Evolutionary conservation across 2,113 vertebrate genomes (phyloP), one percentile per base, ranked within the genome.

Genomic region (Spheniscus mendiculus): DNA sequence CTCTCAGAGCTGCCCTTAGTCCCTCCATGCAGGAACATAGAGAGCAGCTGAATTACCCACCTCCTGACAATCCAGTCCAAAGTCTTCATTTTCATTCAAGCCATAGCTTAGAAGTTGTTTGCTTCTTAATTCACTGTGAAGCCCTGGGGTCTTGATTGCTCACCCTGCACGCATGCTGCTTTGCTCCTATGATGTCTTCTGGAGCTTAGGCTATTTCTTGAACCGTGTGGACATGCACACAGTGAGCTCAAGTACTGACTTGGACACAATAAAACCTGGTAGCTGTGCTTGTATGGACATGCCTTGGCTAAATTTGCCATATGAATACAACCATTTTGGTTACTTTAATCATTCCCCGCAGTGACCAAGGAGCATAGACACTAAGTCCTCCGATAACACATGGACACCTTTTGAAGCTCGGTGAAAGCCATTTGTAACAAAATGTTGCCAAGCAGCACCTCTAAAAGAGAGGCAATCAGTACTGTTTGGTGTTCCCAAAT

Each of bases 1-100:
- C 14, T 55, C 59, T 32, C 61, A 30, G 45, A 79, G n/a, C 32
- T 91, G 73, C 58, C 30, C 0, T 30, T 29, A 20, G 40, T 22
- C 11, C 47, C 29, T 61, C 65, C 13, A 1, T n/a, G 14, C n/a
- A 63, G 32, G 36, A 53, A 9, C 10, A n/a, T 0, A 4, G 27
- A 59, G 29, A 82, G 19, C n/a, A 84, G 22, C 42, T 58, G 71
- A 18, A 50, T 34, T 36, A 18, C 18, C 58, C 45, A 55, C 11
- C 40, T 44, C 14, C 73, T 30, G 21, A 20, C 30, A 72, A 79
- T 6, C 11, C 56, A 36, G 23, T 12, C 59, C 73, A 47, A 56
- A 12, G 3, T 15, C 36, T 25, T 87, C 32, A 23, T 86, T 85
- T 62, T 61, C 29, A 23, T 36, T 22, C 15, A 34, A 50, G 6